Evolutionary conservation across 2,113 vertebrate species (phyloP).

Genomic region (Halcyon malimbica): DNA sequence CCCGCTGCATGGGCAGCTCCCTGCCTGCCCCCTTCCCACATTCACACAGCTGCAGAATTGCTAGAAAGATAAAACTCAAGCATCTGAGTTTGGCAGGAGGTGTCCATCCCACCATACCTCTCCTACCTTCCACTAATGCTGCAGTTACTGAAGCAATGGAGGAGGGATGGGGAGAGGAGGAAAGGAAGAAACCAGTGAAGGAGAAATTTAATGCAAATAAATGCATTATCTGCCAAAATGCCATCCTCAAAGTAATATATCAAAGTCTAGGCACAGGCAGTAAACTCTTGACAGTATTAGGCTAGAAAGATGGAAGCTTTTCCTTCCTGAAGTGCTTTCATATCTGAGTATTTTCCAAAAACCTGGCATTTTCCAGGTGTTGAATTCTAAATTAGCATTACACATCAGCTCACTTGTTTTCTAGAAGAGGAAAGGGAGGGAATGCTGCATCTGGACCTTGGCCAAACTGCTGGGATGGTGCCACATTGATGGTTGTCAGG

Average conservation of each 20-base stretch:
- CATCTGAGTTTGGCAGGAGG: neutral
- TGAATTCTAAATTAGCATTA: neutral
- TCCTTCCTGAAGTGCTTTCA: neutral
- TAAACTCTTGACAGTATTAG: neutral
- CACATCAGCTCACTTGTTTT: neutral
- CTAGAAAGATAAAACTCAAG: neutral
- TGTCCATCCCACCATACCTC: neutral
- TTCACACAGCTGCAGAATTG: fast-evolving
- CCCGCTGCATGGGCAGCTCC: neutral
- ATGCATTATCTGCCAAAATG: neutral
- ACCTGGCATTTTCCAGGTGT: neutral
- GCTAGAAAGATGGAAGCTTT: neutral
- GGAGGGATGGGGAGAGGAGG: neutral
- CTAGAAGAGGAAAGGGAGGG: neutral
- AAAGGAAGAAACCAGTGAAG: neutral
- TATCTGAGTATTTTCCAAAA: neutral
- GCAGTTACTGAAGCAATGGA: neutral
- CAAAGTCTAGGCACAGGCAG: neutral
- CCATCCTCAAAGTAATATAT: neutral
- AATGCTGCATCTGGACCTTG: neutral
- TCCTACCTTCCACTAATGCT: neutral
- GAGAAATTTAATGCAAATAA: neutral
- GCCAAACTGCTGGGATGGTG: neutral
- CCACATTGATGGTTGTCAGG: neutral
- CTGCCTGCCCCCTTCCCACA: neutral